Conservation (phyloP, 2,888 invertebrate species). For the Sphinx pinastri region DNA sequence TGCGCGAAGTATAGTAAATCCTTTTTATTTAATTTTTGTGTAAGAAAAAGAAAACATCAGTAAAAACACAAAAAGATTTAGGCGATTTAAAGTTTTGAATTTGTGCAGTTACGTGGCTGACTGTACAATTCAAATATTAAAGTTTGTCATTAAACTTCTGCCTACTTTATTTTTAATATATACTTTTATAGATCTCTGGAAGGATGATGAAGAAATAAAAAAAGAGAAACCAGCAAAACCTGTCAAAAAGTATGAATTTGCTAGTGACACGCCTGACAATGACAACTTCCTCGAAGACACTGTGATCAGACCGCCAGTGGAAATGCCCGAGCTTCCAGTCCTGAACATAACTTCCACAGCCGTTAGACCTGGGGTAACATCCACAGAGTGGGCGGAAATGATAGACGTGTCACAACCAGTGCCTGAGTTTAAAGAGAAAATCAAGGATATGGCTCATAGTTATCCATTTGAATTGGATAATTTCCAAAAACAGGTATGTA, state of each 20-base stretch:
- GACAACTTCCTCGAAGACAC: slow-evolving; percentile 72
- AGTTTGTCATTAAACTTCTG: no score
- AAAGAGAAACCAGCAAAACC: slow-evolving; percentile 46
- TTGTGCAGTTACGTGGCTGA: no score
- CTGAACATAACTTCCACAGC: slow-evolving; percentile 86
- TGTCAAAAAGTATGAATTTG: slow-evolving; percentile 45
- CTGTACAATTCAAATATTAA: no score
- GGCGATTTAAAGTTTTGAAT: no score
- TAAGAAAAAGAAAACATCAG: no score
- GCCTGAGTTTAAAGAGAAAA: slow-evolving; percentile 89
- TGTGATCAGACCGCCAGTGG: slow-evolving; percentile 65
- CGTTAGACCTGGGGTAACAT: slow-evolving; percentile 69
- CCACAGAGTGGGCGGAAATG: slow-evolving; percentile 94
- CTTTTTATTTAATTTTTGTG: no score
- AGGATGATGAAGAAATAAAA: slow-evolving; percentile 63
- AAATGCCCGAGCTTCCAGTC: slow-evolving; percentile 83
- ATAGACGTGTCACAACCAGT: slow-evolving; percentile 93
- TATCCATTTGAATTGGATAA: slow-evolving; percentile 97
- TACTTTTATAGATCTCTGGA: slow-evolving; percentile 67
- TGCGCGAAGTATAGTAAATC: no score
- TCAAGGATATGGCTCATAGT: slow-evolving; percentile 92
- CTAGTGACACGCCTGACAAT: slow-evolving; percentile 53
- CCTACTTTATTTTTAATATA: no score
- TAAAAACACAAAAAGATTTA: no score
- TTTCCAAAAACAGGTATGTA: slow-evolving; percentile 94